phyloP scores from a whole-genome alignment of 2,888 invertebrate genomes.

The Paralinhomoeus sp. region DNA sequence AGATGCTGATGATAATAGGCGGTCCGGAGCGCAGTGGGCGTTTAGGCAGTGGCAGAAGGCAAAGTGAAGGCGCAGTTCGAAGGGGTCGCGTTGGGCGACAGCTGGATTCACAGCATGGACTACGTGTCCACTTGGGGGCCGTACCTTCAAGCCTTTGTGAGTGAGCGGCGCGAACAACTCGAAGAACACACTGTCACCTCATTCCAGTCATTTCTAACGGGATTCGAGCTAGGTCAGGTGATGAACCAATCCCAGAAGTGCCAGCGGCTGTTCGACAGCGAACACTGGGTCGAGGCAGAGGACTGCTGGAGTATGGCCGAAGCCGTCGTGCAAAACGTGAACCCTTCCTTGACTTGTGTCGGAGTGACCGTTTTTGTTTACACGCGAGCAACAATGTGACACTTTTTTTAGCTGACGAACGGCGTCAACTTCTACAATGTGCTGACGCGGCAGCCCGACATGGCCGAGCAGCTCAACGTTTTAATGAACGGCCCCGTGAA shows the following conservation, averaged over 20 bases:
- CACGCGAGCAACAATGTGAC: neutral
- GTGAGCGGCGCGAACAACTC: too few species aligned
- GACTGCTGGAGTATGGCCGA: slow-evolving; percentile 43
- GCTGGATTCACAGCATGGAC: slow-evolving; percentile 70
- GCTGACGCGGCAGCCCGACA: slow-evolving; percentile 25
- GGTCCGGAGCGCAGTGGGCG: neutral
- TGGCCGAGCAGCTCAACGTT: slow-evolving; percentile 11
- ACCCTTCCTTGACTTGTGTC: neutral
- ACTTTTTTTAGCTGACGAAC: slow-evolving; percentile 28
- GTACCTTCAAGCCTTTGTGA: slow-evolving; percentile 13
- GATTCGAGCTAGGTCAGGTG: slow-evolving; percentile 9
- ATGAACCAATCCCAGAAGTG: slow-evolving; percentile 10
- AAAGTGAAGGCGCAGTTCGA: slow-evolving; percentile 44
- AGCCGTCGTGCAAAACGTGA: slow-evolving; percentile 30
- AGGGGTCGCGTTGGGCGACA: slow-evolving; percentile 60
- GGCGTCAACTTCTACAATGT: slow-evolving; percentile 62
- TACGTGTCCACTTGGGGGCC: slow-evolving; percentile 49
- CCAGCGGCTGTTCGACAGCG: slow-evolving; percentile 30
- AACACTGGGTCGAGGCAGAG: slow-evolving; percentile 40
- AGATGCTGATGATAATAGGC: too few species aligned
- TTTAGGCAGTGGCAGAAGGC: slow-evolving; percentile 40
- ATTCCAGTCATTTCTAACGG: too few species aligned
- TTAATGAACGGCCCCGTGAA: slow-evolving; percentile 52
- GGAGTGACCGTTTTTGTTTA: neutral
- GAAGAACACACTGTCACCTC: too few species aligned